Evolutionary conservation across 2,113 vertebrate genomes (phyloP).

Genomic region (Pedetes capensis): DNA sequence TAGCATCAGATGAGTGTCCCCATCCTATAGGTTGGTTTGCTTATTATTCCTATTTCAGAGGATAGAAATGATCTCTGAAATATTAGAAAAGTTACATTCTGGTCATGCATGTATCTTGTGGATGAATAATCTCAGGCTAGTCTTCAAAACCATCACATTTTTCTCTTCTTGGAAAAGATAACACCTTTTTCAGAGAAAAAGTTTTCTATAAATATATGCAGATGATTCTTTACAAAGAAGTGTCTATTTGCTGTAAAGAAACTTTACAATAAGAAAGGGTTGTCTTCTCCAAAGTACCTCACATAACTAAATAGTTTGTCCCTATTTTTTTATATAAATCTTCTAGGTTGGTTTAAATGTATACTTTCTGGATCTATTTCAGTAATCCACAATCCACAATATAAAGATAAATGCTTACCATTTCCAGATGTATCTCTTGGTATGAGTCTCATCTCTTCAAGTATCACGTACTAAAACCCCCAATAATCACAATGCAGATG

Average conservation of each 20-base stretch:
- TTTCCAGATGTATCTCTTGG: constrained; percentile 23
- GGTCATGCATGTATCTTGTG: neutral
- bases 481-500: constrained; percentile 55
- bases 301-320: neutral
- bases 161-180: neutral
- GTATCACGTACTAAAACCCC: neutral
- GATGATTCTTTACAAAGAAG: neutral
- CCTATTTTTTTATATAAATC: neutral
- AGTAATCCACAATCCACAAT: neutral
- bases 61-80: neutral
- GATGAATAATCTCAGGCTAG: neutral
- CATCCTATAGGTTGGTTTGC: accelerated
- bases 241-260: neutral
- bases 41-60: neutral
- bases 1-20: accelerated
- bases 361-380: neutral
- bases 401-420: neutral
- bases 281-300: neutral
- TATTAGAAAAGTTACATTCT: neutral
- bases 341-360: neutral
- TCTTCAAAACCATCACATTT: neutral
- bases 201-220: neutral
- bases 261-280: neutral
- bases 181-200: neutral
- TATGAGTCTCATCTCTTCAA: neutral